Base-by-base conservation (phyloP, 2,113 vertebrate genomes). In the Caranx melampygus region DNA sequence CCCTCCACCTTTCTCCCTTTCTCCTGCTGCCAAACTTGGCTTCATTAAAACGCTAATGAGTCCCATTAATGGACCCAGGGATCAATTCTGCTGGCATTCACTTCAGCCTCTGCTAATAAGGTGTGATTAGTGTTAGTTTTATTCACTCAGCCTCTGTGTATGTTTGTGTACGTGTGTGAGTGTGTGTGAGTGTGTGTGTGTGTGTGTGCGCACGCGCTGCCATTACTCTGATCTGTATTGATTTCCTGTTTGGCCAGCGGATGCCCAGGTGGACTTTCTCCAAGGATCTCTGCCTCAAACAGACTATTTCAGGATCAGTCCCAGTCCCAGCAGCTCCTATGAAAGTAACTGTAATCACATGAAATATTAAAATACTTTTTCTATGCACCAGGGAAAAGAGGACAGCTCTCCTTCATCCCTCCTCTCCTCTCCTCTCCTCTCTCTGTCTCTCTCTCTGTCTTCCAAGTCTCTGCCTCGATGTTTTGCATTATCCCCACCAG, bases 21-120 rank as follows among this genome's bases (percentile, higher is more conserved):
- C 81, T 37, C 63, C 68, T 89, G 63, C 86, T 69, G 74, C 87
- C 65, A 66, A 90, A 90, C 91, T 87, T 75, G 51, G 88, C 93
- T 89, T 94, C 89, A 92, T 94, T 94, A 93, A 89, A 90, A 87
- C 71, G 31, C 87, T 93, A 93, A 94, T 89, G 88, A 91, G 77
- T 87, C 80, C 76, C 90, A 89, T 89, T 93, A 94, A 85, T 75
- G 81, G 84, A 87, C 42, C 84, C 61, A 18, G 40, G 20, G 75
- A 92, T 94, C 91, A 75, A 94, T 94, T 59, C 74, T 70, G 88
- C 61, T 85, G 83, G 71, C 51, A 72, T 90, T 84, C 64, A 73
- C 82, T 65, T 6, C 78, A 83, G 74, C 84, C 64, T 83, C 76
- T 11, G 78, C 87, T 92, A 91, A 90, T 82, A 71, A 73, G 81